phyloP scores from a whole-genome alignment of 2,888 invertebrate species.

The Melanostoma mellinum region DNA sequence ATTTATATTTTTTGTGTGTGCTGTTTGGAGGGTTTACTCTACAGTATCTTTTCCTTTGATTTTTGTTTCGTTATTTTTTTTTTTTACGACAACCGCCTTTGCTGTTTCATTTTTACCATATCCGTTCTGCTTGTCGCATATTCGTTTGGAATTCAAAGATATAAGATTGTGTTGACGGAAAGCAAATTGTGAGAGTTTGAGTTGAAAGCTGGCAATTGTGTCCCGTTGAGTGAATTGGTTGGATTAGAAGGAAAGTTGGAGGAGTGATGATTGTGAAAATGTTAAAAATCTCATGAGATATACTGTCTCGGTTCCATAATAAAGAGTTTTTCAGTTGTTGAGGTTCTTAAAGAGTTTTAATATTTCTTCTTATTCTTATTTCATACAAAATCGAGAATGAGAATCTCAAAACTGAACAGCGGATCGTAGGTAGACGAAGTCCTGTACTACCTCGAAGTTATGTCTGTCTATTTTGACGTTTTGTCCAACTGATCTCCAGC shows the following conservation, averaged over 20 bases:
- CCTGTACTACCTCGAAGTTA: too few species aligned
- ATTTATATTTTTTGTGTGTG: constrained; percentile 34
- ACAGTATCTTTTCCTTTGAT: constrained; percentile 26
- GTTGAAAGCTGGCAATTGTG: constrained; percentile 11
- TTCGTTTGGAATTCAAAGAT: constrained; percentile 40
- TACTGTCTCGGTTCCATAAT: constrained; percentile 3
- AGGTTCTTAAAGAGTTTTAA: constrained; percentile 19
- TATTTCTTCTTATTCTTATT: too few species aligned
- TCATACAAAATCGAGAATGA: too few species aligned
- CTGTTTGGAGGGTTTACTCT: constrained; percentile 53
- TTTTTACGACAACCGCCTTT: neutral
- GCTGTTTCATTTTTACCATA: constrained; percentile 38
- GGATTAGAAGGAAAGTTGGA: constrained; percentile 2
- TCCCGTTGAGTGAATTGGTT: constrained; percentile 9
- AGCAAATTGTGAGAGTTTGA: constrained; percentile 20
- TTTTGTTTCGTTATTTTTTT: constrained; percentile 7
- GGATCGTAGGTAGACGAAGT: too few species aligned
- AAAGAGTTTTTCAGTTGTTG: neutral
- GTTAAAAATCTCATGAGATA: constrained; percentile 28
- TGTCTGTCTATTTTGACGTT: too few species aligned
- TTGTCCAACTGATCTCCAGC: too few species aligned
- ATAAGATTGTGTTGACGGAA: constrained; percentile 32
- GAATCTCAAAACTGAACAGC: too few species aligned
- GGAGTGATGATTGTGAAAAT: constrained; percentile 4
- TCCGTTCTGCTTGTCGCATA: constrained; percentile 36